These are phyloP conservation scores for Mythimna loreyi DNA, from an alignment of 2,888 invertebrate genomes.

Conservation along the genomic window DNA sequence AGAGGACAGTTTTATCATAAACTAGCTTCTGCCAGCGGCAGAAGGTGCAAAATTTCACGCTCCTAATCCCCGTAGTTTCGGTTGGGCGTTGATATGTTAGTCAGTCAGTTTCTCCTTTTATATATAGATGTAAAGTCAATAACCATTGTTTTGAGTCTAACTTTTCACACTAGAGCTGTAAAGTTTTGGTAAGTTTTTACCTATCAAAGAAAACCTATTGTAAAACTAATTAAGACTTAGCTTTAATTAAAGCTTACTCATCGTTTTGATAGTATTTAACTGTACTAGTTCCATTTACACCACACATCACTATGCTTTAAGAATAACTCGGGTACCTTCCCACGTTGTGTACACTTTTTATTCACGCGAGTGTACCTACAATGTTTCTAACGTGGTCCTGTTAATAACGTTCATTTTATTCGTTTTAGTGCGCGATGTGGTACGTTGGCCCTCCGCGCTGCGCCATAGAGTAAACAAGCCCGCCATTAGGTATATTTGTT, in stretches of 20 bases:
- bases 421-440: constrained; percentile 76
- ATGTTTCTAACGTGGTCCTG: constrained; percentile 74
- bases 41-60: too few relatives aligned
- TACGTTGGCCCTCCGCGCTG: constrained; percentile 71
- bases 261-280: not conserved
- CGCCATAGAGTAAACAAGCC: constrained; percentile 62
- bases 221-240: not conserved
- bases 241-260: not conserved
- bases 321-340: constrained; percentile 37
- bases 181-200: not conserved
- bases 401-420: constrained; percentile 80
- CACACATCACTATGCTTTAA: constrained; percentile 13
- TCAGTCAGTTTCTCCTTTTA: too few relatives aligned
- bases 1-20: constrained; percentile 4
- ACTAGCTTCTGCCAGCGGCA: too few relatives aligned
- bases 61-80: too few relatives aligned
- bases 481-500: constrained; percentile 56
- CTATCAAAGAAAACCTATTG: not conserved
- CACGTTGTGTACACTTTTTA: constrained; percentile 48
- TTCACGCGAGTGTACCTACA: constrained; percentile 56
- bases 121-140: not conserved
- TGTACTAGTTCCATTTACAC: constrained; percentile 13
- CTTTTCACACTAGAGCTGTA: not conserved
- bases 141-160: not conserved
- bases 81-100: too few relatives aligned